Conservation (phyloP, 2,113 vertebrate genomes). For the Sakesphorus luctuosus region DNA sequence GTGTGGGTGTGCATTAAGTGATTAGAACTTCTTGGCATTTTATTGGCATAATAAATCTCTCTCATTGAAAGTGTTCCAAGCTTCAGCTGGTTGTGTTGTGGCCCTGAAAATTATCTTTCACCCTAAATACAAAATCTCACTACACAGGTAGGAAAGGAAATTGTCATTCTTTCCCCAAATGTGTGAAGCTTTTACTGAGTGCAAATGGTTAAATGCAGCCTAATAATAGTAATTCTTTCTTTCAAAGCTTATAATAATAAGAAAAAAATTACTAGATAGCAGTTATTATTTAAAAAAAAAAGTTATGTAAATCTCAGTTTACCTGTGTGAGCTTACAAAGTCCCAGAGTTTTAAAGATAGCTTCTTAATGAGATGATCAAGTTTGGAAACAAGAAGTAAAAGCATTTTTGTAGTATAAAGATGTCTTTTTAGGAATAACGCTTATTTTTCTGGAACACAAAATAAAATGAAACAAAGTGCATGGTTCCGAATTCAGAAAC, state of each 20-base stretch:
- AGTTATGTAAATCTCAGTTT: neutral
- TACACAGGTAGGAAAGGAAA: neutral
- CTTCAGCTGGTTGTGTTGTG: neutral
- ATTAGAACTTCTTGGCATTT: neutral
- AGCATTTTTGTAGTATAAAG: neutral
- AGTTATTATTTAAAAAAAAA: neutral
- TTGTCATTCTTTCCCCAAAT: neutral
- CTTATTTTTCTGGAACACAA: neutral
- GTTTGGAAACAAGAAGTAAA: neutral
- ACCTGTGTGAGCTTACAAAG: neutral
- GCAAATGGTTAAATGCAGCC: neutral
- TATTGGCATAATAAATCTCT: neutral
- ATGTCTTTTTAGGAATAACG: neutral
- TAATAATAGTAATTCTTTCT: neutral
- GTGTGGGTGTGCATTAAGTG: neutral
- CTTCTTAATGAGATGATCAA: neutral
- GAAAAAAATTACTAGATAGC: neutral
- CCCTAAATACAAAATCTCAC: neutral
- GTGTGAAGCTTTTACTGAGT: neutral
- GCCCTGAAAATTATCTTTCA: neutral
- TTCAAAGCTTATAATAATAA: neutral
- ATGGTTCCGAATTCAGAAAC: neutral
- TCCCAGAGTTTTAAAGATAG: neutral
- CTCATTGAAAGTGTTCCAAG: neutral
- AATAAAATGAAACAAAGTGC: neutral